phyloP scores from a whole-genome alignment of 2,797 vertebrate species.

The Cottoperca gobio region DNA sequence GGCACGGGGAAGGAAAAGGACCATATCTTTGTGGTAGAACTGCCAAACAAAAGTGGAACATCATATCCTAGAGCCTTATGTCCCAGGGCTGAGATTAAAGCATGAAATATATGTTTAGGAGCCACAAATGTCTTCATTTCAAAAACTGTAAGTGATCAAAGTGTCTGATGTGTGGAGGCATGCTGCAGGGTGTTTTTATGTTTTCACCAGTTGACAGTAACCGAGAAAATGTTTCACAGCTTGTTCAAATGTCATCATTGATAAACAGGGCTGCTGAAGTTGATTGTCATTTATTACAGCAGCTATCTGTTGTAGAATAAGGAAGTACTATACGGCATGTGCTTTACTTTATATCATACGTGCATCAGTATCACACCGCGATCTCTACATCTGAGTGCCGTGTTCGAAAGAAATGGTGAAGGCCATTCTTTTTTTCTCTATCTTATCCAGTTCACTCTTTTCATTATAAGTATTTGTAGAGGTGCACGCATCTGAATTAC shows the following conservation, averaged over 20 bases:
- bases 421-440: conserved; percentile 25
- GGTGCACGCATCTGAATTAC: conserved; percentile 81
- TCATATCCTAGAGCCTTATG: conserved; percentile 69
- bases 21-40: conserved; percentile 82
- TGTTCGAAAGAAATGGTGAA: conserved; percentile 42
- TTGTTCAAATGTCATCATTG: conserved; percentile 66
- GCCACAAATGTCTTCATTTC: conserved; percentile 75
- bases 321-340: not conserved
- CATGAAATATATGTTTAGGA: conserved; percentile 76
- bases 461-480: conserved; percentile 68
- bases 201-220: conserved; percentile 65
- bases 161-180: conserved; percentile 74
- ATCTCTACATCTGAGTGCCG: conserved; percentile 15
- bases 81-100: conserved; percentile 80
- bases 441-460: conserved; percentile 57
- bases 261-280: conserved; percentile 47
- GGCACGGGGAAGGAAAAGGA: conserved; percentile 75
- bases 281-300: conserved; percentile 44
- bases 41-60: conserved; percentile 82
- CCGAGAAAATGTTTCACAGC: conserved; percentile 58
- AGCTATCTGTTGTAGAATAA: conserved; percentile 8
- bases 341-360: conserved; percentile 13
- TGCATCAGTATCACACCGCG: conserved; percentile 20
- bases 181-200: conserved; percentile 70
- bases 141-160: conserved; percentile 76